Percentiles rank a stretch among this genome's conserved stretches.
These are phyloP conservation scores for Catocala fraxini DNA, from an alignment of 2,888 invertebrate species.

Conservation along the genomic window DNA sequence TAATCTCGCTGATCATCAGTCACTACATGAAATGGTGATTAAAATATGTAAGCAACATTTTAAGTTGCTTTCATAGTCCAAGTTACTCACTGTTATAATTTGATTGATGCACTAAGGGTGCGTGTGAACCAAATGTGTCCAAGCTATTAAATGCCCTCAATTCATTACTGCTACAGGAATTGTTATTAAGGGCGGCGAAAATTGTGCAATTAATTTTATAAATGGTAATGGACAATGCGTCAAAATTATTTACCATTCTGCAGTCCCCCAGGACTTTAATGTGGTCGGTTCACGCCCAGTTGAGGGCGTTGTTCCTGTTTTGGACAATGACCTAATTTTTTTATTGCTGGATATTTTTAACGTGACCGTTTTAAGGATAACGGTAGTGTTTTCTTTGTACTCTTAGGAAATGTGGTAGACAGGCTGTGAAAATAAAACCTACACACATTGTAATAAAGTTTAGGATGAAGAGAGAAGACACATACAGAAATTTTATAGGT, in stretches of 20 bases:
- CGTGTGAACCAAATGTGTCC: slow-evolving; percentile 3
- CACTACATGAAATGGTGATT: no score
- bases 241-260: slow-evolving; percentile 18
- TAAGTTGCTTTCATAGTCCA: background rate
- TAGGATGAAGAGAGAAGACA: no score
- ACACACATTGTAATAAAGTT: no score
- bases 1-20: no score
- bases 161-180: slow-evolving; percentile 18
- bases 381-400: no score
- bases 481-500: no score
- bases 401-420: no score
- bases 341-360: background rate
- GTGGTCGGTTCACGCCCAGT: slow-evolving; percentile 13
- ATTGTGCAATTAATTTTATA: slow-evolving; percentile 26
- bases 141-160: slow-evolving; percentile 22
- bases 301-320: slow-evolving; percentile 3
- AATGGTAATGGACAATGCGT: slow-evolving; percentile 15
- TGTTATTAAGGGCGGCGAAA: slow-evolving; percentile 24
- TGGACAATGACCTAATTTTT: slow-evolving; percentile 14
- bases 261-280: slow-evolving; percentile 5
- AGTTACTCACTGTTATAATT: background rate
- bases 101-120: slow-evolving; percentile 10
- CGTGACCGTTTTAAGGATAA: no score
- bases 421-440: no score
- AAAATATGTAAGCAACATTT: no score